Conservation (phyloP, 2,113 vertebrate species). For the Oxygymnocypris stewartii region DNA sequence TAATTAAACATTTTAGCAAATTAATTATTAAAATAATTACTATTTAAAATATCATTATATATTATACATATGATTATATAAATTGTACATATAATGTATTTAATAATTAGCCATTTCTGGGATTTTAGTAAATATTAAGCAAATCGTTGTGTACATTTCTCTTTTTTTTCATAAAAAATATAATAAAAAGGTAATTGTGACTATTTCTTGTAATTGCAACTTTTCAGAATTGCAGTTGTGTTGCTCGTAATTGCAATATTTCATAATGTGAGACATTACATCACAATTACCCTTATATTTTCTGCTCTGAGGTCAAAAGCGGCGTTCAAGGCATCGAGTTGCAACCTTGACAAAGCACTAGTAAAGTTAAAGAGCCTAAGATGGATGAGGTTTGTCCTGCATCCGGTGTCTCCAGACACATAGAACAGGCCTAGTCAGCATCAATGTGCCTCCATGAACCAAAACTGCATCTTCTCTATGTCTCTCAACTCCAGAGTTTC, state of each 20-base stretch:
- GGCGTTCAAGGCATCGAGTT: background rate
- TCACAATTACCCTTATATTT: background rate
- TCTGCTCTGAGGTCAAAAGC: background rate
- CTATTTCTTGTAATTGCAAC: background rate
- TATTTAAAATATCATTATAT: too few relatives aligned
- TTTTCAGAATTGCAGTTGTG: background rate
- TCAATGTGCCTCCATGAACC: background rate
- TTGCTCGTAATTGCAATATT: background rate
- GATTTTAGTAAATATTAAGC: background rate
- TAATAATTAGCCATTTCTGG: too few relatives aligned
- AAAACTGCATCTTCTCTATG: background rate
- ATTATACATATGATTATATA: background rate
- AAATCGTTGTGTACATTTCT: background rate
- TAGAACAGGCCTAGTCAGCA: background rate
- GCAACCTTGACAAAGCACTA: background rate
- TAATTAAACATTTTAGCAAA: background rate
- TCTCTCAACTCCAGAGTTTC: background rate
- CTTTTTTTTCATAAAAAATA: background rate
- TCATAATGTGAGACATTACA: background rate
- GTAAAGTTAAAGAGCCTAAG: background rate
- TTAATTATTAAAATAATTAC: background rate
- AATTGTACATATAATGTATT: too few relatives aligned
- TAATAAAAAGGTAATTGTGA: background rate
- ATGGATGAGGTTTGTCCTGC: background rate
- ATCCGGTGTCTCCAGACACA: constrained; percentile 1